Evolutionary conservation across 1,140 invertebrate species (phyloP), one percentile per base, ranked within the genome.

Genomic region (Microvelia longipes): DNA sequence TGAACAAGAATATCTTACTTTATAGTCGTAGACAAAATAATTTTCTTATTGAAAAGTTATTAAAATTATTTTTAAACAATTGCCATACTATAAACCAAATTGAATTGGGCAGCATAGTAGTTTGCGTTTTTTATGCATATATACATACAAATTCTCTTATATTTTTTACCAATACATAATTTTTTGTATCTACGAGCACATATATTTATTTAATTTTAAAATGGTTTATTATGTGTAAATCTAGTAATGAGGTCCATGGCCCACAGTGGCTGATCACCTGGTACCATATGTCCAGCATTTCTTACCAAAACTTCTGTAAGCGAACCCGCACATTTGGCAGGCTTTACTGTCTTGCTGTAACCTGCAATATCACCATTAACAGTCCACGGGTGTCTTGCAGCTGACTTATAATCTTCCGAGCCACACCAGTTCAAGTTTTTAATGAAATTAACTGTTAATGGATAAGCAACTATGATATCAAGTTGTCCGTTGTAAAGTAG

Each of bases 381-480:
- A 0, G 50, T 64, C 76, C 76, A 77, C 2, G 68, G 28, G n/a
- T 71, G 67, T 83, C 85, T 82, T 1, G 82, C 76, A 1, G 88
- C 84, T 29, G 79, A 82, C 73, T 83, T 84, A 76, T 91, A 93
- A 2, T 84, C 80, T 1, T 84, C 80, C 0, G 85, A 79, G 0
- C 84, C 85, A 28, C 81, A 78, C 82, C 92, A 93, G 61, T 88
- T 81, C 0, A 93, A 77, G 1, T 76, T 78, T 28, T 78, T 2
- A 82, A 72, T 69, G 82, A 83, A 92, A 73, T 87, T 88, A 64
- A 88, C 83, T 0, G 90, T 92, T 35, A 90, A 76, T 0, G 90
- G 87, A 78, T 91, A 91, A 0, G 90, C 87, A 0, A 92, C 87
- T 75, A 93, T 91, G n/a, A 94, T 88, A 76, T 94, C 92, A 35